Conservation (phyloP, 1,140 invertebrate species). For the Sweltsa coloradensis region DNA sequence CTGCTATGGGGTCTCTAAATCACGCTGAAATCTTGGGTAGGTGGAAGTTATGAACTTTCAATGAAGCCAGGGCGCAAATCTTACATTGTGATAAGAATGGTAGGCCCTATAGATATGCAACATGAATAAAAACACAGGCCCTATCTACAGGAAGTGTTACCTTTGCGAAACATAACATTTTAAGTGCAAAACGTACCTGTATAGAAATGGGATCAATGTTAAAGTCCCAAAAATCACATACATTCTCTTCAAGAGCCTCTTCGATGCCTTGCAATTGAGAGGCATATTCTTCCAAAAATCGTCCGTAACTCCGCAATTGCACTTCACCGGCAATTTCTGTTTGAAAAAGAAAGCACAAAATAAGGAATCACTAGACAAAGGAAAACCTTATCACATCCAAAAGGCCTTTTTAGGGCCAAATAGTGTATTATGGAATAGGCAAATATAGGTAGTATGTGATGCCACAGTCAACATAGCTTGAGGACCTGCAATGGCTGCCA, state of each 20-base stretch:
- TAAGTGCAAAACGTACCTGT: constrained; percentile 37
- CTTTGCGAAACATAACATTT: too few species aligned
- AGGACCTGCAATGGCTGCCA: too few species aligned
- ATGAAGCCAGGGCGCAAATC: neutral
- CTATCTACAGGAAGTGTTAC: too few species aligned
- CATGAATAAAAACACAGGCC: constrained; percentile 10
- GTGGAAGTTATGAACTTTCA: neutral
- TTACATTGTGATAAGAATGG: neutral
- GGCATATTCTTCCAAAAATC: constrained; percentile 55
- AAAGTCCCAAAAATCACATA: constrained; percentile 37
- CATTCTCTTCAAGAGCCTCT: constrained; percentile 34
- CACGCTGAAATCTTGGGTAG: neutral
- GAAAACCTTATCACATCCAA: too few species aligned
- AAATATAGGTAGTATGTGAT: too few species aligned
- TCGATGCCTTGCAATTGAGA: constrained; percentile 37
- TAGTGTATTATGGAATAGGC: too few species aligned
- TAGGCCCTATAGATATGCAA: neutral
- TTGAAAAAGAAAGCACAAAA: constrained; percentile 4
- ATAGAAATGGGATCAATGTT: constrained; percentile 42
- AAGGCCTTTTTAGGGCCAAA: too few species aligned
- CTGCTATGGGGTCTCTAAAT: constrained; percentile 17
- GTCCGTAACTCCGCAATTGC: constrained; percentile 52
- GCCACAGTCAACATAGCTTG: too few species aligned
- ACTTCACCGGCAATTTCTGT: constrained; percentile 45
- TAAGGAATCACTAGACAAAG: too few species aligned